phyloP scores from a whole-genome alignment of 2,113 vertebrate species.

The Tapirus terrestris region DNA sequence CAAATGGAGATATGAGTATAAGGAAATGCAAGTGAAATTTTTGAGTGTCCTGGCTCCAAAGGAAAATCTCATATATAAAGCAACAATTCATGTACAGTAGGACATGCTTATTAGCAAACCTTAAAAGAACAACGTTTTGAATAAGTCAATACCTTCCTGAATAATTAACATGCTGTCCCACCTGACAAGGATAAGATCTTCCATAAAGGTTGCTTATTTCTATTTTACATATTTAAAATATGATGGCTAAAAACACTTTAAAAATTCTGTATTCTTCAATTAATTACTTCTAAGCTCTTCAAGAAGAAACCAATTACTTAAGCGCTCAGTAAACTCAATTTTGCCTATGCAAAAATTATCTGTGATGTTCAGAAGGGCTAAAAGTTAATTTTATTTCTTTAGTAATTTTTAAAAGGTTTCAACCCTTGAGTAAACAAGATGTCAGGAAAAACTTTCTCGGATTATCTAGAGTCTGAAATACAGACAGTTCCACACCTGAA shows the following conservation, averaged over 20 bases:
- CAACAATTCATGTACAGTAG: background rate
- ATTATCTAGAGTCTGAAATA: background rate
- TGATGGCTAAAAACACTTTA: background rate
- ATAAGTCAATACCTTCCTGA: background rate
- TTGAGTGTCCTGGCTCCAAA: background rate
- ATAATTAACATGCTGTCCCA: background rate
- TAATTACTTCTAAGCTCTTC: slow-evolving; percentile 32
- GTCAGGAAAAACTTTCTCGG: background rate
- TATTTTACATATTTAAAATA: slow-evolving; percentile 23
- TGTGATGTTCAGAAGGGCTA: background rate
- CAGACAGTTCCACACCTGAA: background rate
- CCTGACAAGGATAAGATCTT: background rate
- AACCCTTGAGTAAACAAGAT: background rate
- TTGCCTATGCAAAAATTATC: background rate
- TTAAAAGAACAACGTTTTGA: slow-evolving; percentile 19
- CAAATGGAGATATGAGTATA: background rate
- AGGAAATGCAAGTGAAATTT: background rate
- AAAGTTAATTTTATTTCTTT: background rate
- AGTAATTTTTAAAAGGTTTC: slow-evolving; percentile 11
- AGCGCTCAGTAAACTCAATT: background rate
- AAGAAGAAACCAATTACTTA: slow-evolving; percentile 32
- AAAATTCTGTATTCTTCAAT: background rate
- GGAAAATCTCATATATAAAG: slow-evolving; percentile 15
- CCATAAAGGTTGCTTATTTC: background rate
- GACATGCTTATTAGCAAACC: background rate